A percentile compares a stretch with the other conserved stretches of the same genome.
phyloP scores from a whole-genome alignment of 2,888 invertebrate species.

The Liopterus haemorrhoidalis region DNA sequence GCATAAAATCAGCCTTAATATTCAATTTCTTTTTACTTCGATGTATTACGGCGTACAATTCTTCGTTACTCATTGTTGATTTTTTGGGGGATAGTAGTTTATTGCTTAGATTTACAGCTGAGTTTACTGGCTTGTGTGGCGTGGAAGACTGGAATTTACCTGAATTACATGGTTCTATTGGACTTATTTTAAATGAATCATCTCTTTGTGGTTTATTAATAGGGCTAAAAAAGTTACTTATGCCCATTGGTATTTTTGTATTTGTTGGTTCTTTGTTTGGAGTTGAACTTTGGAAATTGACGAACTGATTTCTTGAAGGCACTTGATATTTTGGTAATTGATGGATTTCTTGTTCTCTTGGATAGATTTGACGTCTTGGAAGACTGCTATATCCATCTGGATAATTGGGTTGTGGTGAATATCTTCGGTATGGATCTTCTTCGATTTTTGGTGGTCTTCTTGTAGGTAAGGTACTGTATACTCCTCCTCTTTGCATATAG shows the following conservation, averaged over 20 bases:
- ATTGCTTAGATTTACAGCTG: slow-evolving; percentile 47
- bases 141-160: slow-evolving; percentile 63
- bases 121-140: slow-evolving; percentile 47
- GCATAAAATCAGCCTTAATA: slow-evolving; percentile 53
- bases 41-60: slow-evolving; percentile 70
- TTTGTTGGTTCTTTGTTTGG: slow-evolving; percentile 34
- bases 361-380: slow-evolving; percentile 12
- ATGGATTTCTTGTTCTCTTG: too few relatives aligned
- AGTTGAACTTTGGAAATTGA: slow-evolving; percentile 42
- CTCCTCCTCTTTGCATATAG: too few relatives aligned
- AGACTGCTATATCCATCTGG: slow-evolving; percentile 15
- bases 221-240: slow-evolving; percentile 33
- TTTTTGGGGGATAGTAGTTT: slow-evolving; percentile 60
- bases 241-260: slow-evolving; percentile 28
- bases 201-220: slow-evolving; percentile 33
- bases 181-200: slow-evolving; percentile 57
- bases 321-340: too few relatives aligned
- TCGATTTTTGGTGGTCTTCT: too few relatives aligned
- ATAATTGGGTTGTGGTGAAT: too few relatives aligned
- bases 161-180: slow-evolving; percentile 59
- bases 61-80: slow-evolving; percentile 72
- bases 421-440: too few relatives aligned
- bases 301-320: slow-evolving; percentile 26
- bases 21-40: slow-evolving; percentile 70
- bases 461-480: too few relatives aligned